Base-by-base conservation (phyloP, 2,113 vertebrate species). In the Oryzias curvinotus region DNA sequence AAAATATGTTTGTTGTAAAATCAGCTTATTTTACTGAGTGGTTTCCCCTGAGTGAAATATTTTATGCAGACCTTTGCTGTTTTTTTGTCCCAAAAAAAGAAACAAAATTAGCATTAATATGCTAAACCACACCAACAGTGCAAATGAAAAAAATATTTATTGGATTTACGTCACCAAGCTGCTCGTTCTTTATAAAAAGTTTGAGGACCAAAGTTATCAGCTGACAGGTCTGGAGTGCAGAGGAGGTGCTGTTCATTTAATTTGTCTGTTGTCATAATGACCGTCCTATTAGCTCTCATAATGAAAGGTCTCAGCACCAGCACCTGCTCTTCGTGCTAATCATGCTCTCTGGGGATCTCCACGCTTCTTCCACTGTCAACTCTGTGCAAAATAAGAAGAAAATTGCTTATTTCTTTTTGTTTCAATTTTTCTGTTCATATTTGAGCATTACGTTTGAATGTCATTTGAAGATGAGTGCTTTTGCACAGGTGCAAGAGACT, bases 301-400 rank as follows among this genome's bases (percentile, higher is more conserved):
- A 73, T 83, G 48, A 78, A 72, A 78, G 62, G 65, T 68, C 70
- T 68, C 48, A 18, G 65, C 43, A 45, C 36, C 52, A 17, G 69
- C 75, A 69, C 57, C 74, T 72, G 62, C 64, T 44, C 54, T 50
- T 21, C 42, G 16, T 52, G 58, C 23, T 14, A 7, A 55, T 46
- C 52, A 12, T 44, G 12, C 65, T 71, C 62, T 47, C 56, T 19
- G 2, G 15, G 13, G 65, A 61, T 41, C 15, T 45, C 19, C 43
- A 41, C 44, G 8, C 45, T 14, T 28, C 57, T 25, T 61, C n/a
- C 23, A 2, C 26, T 57, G 30, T 46, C 25, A 62, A 48, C 30
- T 55, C 46, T 53, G 36, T 4, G 21, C 7, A 25, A 68, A 52
- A 30, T 8, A 26, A 0, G 12, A 48, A 19, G 4, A 16, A 76